Evolutionary conservation across 2,888 invertebrate species (phyloP).

Genomic region (Zygaena filipendulae): DNA sequence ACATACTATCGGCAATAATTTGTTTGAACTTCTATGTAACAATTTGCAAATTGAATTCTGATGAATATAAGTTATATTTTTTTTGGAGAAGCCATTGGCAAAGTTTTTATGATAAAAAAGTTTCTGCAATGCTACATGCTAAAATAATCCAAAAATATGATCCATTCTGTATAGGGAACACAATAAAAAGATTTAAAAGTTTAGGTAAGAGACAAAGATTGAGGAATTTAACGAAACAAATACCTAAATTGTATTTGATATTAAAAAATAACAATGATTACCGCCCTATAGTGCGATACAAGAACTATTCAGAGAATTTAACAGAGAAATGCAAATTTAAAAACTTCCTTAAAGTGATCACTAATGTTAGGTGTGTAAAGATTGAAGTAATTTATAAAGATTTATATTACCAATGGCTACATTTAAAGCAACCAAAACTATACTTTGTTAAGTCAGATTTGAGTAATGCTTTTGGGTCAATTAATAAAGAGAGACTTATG

Average conservation of each 20-base stretch:
- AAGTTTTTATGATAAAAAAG: conserved; percentile 46
- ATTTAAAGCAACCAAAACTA: conserved; percentile 37
- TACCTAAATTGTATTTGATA: conserved; percentile 46
- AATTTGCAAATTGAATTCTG: conserved; percentile 42
- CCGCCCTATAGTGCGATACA: conserved; percentile 52
- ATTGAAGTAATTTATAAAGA: conserved; percentile 34
- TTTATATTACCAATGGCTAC: conserved; percentile 37
- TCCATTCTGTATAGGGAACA: conserved; percentile 30
- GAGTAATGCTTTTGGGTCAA: conserved; percentile 60
- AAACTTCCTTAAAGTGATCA: conserved; percentile 32
- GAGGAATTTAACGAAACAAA: conserved; percentile 29
- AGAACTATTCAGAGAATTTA: conserved; percentile 24
- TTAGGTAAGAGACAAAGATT: conserved; percentile 24
- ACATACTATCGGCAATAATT: conserved; percentile 43
- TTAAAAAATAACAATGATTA: conserved; percentile 42
- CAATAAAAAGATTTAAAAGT: conserved; percentile 26
- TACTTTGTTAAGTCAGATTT: conserved; percentile 59
- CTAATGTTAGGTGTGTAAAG: conserved; percentile 25
- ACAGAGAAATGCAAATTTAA: conserved; percentile 41
- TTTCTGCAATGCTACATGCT: conserved; percentile 34
- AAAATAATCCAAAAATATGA: conserved; percentile 36
- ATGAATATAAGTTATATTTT: conserved; percentile 52
- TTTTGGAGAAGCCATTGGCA: conserved; percentile 58
- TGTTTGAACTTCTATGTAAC: conserved; percentile 53
- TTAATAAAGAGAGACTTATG: conserved; percentile 37